Conservation (phyloP, 2,888 invertebrate species). For the Venustoraphidia nigricollis region DNA sequence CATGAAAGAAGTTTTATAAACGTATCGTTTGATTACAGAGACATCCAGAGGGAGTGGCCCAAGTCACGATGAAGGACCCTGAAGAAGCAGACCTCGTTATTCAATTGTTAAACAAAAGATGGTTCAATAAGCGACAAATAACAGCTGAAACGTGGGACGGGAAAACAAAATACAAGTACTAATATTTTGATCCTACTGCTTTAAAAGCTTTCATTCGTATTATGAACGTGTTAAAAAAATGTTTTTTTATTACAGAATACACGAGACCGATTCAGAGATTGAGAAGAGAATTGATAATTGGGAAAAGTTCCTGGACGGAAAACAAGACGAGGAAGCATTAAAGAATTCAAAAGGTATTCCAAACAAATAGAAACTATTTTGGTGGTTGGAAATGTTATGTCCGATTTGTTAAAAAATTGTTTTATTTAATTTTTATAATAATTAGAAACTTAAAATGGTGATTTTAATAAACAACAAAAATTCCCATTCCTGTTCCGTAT, state of each 20-base stretch:
- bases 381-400: too few relatives aligned
- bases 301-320: constrained; percentile 64
- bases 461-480: too few relatives aligned
- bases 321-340: constrained; percentile 22
- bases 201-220: constrained; percentile 1
- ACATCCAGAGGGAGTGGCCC: constrained; percentile 88
- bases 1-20: too few relatives aligned
- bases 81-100: constrained; percentile 88
- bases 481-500: too few relatives aligned
- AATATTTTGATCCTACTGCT: constrained; percentile 4
- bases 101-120: constrained; percentile 71
- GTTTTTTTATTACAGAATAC: constrained; percentile 37
- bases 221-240: neutral
- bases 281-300: constrained; percentile 71
- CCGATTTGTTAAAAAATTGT: too few relatives aligned
- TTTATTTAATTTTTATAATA: too few relatives aligned
- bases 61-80: constrained; percentile 76
- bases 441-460: too few relatives aligned
- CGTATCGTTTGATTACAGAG: constrained; percentile 33
- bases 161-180: constrained; percentile 71
- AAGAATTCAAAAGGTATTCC: too few relatives aligned
- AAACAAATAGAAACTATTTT: too few relatives aligned
- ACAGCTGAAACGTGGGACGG: constrained; percentile 91
- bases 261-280: constrained; percentile 80
- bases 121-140: constrained; percentile 76